Conservation (phyloP, 2,113 vertebrate genomes). For the Terrapene triunguis region DNA sequence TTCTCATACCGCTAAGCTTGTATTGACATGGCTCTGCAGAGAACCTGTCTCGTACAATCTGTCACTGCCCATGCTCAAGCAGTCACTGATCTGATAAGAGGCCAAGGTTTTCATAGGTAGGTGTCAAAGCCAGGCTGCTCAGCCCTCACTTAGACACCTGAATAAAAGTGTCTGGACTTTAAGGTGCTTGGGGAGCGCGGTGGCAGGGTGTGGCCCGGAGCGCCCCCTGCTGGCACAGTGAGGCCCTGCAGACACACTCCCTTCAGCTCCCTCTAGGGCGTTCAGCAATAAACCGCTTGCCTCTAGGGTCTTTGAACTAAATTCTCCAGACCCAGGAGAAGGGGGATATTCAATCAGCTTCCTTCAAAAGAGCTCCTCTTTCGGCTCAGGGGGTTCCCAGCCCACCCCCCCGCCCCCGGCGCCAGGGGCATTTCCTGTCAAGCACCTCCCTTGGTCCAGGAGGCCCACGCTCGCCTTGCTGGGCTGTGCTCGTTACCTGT, state of each 20-base stretch:
- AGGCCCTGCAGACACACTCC: too few relatives aligned
- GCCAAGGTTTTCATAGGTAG: background rate
- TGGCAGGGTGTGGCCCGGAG: background rate
- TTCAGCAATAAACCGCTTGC: background rate
- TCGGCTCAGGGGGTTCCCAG: too few relatives aligned
- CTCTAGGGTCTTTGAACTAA: background rate
- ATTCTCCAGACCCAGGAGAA: background rate
- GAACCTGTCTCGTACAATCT: conserved; percentile 17
- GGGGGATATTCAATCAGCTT: background rate
- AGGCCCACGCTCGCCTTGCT: too few relatives aligned
- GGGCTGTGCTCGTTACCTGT: too few relatives aligned
- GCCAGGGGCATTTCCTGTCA: background rate
- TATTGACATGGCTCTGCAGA: conserved; percentile 29
- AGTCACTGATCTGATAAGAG: background rate
- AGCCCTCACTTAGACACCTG: background rate
- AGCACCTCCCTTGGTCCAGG: background rate
- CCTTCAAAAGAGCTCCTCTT: background rate
- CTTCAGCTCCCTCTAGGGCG: too few relatives aligned
- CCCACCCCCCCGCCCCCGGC: too few relatives aligned
- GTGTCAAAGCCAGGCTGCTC: background rate
- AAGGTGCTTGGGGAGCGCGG: background rate
- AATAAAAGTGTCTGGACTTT: background rate
- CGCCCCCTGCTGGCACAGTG: too few relatives aligned
- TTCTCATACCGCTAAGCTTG: background rate
- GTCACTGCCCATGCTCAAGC: conserved; percentile 12